Conservation (phyloP, 2,797 vertebrate genomes). For the Phoeniculus purpureus region DNA sequence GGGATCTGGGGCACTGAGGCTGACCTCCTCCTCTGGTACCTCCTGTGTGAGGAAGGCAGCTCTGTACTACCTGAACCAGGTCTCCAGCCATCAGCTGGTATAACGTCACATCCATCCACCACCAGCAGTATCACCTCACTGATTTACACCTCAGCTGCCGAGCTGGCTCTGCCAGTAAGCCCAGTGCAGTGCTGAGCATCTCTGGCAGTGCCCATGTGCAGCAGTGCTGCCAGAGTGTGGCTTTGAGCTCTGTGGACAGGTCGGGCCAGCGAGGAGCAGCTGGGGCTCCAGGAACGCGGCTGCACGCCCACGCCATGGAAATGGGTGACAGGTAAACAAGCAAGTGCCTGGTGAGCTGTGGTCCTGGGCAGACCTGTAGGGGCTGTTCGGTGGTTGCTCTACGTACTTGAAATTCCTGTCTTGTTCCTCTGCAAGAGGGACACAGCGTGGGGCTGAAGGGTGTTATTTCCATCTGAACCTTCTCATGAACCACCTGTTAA, state of each 20-base stretch:
- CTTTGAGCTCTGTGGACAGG: background rate
- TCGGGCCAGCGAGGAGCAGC: background rate
- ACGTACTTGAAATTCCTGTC: background rate
- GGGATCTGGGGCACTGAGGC: background rate
- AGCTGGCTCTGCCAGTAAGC: background rate
- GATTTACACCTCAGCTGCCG: background rate
- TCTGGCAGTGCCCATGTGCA: background rate
- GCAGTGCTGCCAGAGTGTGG: background rate
- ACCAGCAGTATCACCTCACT: rapidly evolving
- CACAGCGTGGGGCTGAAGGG: rapidly evolving
- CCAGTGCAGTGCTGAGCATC: background rate
- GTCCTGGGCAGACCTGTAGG: conserved; percentile 33
- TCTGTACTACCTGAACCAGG: too few species aligned
- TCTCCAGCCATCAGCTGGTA: background rate
- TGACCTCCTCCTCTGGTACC: background rate
- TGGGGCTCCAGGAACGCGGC: conserved; percentile 6
- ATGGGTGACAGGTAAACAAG: conserved; percentile 49
- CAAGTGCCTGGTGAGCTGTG: background rate
- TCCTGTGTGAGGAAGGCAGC: background rate
- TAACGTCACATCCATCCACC: background rate
- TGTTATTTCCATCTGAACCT: background rate
- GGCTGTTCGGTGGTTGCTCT: conserved; percentile 18
- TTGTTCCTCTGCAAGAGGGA: background rate
- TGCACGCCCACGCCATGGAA: conserved; percentile 31
- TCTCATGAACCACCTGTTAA: background rate